Evolutionary conservation across 2,888 invertebrate genomes (phyloP).

Genomic region (Parnassius mnemosyne): DNA sequence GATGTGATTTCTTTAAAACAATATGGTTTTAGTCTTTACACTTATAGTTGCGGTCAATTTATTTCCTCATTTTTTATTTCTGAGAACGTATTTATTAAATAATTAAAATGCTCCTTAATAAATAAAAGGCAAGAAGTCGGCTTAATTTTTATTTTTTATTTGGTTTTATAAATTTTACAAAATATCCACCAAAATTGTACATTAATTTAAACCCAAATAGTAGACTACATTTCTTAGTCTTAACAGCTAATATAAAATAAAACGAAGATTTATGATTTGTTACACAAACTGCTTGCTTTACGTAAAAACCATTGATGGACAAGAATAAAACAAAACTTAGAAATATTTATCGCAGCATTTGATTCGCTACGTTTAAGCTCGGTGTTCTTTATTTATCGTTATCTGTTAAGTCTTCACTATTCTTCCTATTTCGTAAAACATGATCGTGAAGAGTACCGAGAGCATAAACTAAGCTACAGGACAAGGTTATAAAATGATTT

Average conservation of each 20-base stretch:
- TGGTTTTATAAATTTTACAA: slow-evolving; percentile 28
- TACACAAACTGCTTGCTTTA: slow-evolving; percentile 13
- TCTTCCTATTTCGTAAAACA: too few relatives aligned
- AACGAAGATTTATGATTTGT: slow-evolving; percentile 16
- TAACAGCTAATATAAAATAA: slow-evolving; percentile 21
- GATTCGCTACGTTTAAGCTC: too few relatives aligned
- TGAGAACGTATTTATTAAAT: too few relatives aligned
- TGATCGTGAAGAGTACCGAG: too few relatives aligned
- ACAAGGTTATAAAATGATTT: too few relatives aligned
- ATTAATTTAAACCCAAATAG: slow-evolving; percentile 24
- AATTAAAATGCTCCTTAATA: neutral
- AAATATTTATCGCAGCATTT: neutral
- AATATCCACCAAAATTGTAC: slow-evolving; percentile 27
- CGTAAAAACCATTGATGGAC: slow-evolving; percentile 19
- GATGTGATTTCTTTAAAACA: too few relatives aligned
- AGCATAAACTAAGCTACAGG: too few relatives aligned
- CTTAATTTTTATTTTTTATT: slow-evolving; percentile 18
- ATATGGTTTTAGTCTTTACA: too few relatives aligned
- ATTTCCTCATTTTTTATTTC: too few relatives aligned
- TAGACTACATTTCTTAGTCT: slow-evolving; percentile 24
- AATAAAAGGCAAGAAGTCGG: neutral
- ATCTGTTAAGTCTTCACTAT: too few relatives aligned
- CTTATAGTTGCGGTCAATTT: too few relatives aligned
- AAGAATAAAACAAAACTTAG: neutral
- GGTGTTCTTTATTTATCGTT: too few relatives aligned